Evolutionary conservation across 2,888 invertebrate genomes (phyloP), one percentile per base, ranked within the genome.

Genomic region (Cataglyphis altisquamis): DNA sequence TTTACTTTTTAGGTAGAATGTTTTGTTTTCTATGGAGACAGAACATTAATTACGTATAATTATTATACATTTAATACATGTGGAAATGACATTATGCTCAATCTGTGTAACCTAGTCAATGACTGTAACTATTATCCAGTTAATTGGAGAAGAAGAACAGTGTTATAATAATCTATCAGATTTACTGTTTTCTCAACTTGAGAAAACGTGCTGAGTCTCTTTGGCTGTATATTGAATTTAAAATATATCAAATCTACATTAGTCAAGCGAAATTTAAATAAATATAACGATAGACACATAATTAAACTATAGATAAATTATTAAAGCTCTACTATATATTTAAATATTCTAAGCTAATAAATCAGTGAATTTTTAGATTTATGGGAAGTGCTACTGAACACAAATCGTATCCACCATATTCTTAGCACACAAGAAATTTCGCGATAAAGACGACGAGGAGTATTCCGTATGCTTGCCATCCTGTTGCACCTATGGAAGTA

Each of bases 171-270:
- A 68, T 78, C n/a, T 21, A 78, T 18, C 15, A 36, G 32, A 36
- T 45, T 48, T 3, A 3, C 60, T 60, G 1, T 9, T 62, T 18
- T 57, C 2, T 52, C 48, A n/a, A 52, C 3, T 48, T 5, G 36
- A 29, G 63, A 67, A 70, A 36, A 45, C 60, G 6, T 57, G 32
- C 1, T 25, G 41, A 29, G 57, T 70, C 36, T 80, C 78, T 80
- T 80, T 80, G 78, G 78, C 36, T 70, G 60, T 32, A 70, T 78
- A 68, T 45, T 52, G 48, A 52, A 52, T 8, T 48, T 78, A 72
- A 12, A 62, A 60, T n/a, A 9, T 60, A 60, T 3, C 15, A 45
- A 21, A 32, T 62, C 48, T 72, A 72, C 36, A 62, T 70, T 72
- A 60, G 0, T 41, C 29, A 68, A 60, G 25, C 6, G 5, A 12